Base-by-base conservation (phyloP, 1,140 invertebrate species). In the Plutomurus gul region DNA sequence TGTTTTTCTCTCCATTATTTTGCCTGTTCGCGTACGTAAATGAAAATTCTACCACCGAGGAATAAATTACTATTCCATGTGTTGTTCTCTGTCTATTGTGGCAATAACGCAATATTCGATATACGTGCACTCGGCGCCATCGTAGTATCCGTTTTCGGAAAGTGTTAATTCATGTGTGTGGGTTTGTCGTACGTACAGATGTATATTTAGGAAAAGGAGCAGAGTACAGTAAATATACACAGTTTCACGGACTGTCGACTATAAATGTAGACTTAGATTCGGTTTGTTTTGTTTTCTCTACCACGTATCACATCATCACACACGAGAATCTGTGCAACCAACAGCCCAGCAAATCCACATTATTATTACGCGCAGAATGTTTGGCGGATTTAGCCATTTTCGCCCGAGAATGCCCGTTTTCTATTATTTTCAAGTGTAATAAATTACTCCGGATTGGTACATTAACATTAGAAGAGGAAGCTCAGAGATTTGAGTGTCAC, bases 11-110 rank as follows among this genome's bases (percentile, higher is more conserved):
- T 20, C n/a, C 6, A 3, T 8, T n/a, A 49, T 20, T n/a, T n/a
- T 3, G 3, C 3, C n/a, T 18, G 46, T 49, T 16, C 20, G 8
- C 4, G n/a, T 51, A 51, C 47, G 13, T 7, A 47, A 30, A 65
- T 65, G 56, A 30, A 65, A 65, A 65, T 65, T n/a, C 36, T 16
- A n/a, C 18, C 18, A 33, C 39, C n/a, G n/a, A 10, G 27, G 30
- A 65, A 65, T 65, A 65, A 65, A 65, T 65, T 65, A 60, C 51
- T 13, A 65, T 65, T 65, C 56, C 56, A 65, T 65, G 56, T 65
- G 56, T 33, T 27, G 27, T 27, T 65, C 0, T 65, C 56, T 3
- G 27, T n/a, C 25, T 33, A 0, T n/a, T n/a, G n/a, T n/a, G n/a
- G n/a, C n/a, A n/a, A n/a, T n/a, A n/a, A n/a, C n/a, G n/a, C n/a